Evolutionary conservation across 1,140 invertebrate species (phyloP), one percentile per base, ranked within the genome.

Genomic region (Melitaea cinxia): DNA sequence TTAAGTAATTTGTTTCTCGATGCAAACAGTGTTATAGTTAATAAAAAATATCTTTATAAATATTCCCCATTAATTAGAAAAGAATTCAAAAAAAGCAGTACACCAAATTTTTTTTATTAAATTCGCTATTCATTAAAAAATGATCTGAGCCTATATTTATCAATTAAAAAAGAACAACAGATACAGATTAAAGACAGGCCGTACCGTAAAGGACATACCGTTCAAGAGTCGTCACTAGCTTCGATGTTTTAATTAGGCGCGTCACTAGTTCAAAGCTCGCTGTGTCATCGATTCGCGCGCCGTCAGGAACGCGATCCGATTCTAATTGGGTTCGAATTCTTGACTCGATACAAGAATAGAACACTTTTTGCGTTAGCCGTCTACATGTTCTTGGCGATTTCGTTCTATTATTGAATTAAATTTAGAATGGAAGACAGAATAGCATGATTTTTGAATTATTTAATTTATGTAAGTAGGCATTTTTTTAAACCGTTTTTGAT

Each of bases 301-400:
- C 57, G 56, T 62, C 54, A 53, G 49, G 59, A 52, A 50, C 49
- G 57, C 50, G 50, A 52, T 66, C 56, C 57, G 57, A 54, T 60
- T 66, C 64, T 66, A 66, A 66, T 66, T 66, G 64, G 57, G 64
- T 55, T 66, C 64, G 52, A 30, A 66, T 66, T 66, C 64, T 60
- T 58, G 64, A 60, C 56, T 37, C 64, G 56, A 21, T 47, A 24
- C 37, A 33, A 55, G 57, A 60, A 66, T 66, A 66, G 57, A 59
- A n/a, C 17, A 9, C n/a, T 47, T 47, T 47, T 42, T 42, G 37
- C 15, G 14, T 17, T 15, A 42, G 14, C 4, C 42, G 42, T 47
- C 42, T 47, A 12, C 3, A 17, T 12, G 42, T 23, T 15, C n/a
- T 9, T 37, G 35, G 9, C 7, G 37, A 42, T n/a, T 15, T 23